phyloP scores from a whole-genome alignment of 2,113 vertebrate genomes.

The Tetrao urogallus region DNA sequence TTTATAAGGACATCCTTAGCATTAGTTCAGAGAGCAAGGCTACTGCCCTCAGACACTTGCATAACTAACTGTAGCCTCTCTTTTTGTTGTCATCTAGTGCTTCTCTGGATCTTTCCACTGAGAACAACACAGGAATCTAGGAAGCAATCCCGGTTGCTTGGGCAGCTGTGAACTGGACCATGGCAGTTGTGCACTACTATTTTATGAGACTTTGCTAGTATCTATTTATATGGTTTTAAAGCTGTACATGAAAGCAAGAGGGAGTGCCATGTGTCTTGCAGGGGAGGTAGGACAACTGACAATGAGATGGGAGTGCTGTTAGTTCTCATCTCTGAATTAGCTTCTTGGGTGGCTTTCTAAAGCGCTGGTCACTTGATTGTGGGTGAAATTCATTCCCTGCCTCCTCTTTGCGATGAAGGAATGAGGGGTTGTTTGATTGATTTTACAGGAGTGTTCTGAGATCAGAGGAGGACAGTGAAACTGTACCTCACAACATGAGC shows the following conservation, averaged over 20 bases:
- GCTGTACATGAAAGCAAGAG: background rate
- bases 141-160: background rate
- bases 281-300: background rate
- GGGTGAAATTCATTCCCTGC: background rate
- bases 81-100: background rate
- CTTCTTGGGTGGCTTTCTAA: background rate
- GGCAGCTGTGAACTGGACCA: background rate
- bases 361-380: background rate
- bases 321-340: background rate
- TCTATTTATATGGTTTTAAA: background rate
- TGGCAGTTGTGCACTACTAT: background rate
- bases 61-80: background rate
- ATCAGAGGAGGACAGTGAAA: background rate
- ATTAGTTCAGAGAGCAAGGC: background rate
- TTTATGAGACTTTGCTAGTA: background rate
- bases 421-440: background rate
- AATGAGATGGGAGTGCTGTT: background rate
- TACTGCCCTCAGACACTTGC: background rate
- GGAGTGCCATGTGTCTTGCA: background rate
- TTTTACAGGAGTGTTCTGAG: background rate
- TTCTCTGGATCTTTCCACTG: background rate
- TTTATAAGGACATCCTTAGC: background rate
- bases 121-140: background rate
- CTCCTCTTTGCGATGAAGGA: background rate
- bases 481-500: background rate